Percentiles rank a stretch among this genome's conserved stretches.
Conservation (phyloP, 2,113 vertebrate species). For the Hypomesus transpacificus region DNA sequence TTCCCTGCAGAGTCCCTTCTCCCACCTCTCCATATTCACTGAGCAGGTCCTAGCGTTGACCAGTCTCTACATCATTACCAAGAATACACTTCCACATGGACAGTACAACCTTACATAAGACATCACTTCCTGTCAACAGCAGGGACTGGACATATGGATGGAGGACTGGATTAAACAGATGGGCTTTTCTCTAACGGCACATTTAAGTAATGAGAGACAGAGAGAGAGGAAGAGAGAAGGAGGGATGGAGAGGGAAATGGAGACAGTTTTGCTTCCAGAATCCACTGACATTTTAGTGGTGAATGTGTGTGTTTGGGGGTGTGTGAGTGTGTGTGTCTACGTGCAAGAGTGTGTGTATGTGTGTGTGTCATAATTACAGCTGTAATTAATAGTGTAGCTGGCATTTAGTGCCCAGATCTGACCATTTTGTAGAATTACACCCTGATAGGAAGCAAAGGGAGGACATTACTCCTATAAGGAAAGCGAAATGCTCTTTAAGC, state of each 20-base stretch:
- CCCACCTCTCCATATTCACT: neutral
- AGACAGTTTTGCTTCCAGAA: neutral
- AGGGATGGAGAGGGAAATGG: neutral
- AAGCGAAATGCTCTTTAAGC: constrained; percentile 14
- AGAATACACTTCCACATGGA: neutral
- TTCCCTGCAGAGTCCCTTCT: no score
- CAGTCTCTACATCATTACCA: neutral
- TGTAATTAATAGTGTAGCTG: constrained; percentile 36
- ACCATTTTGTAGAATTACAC: constrained; percentile 42
- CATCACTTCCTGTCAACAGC: neutral
- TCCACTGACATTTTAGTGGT: neutral
- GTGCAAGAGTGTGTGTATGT: neutral
- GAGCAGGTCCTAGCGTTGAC: neutral
- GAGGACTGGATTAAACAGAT: constrained; percentile 30
- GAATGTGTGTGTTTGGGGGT: no score
- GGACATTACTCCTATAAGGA: constrained; percentile 29
- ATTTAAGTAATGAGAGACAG: constrained; percentile 25
- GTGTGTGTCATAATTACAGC: neutral
- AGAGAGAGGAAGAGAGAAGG: neutral
- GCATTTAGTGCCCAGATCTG: constrained; percentile 32
- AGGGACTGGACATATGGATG: constrained; percentile 13
- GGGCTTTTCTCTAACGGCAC: constrained; percentile 18
- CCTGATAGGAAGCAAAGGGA: constrained; percentile 23
- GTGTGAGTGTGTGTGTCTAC: neutral
- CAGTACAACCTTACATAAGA: neutral